Evolutionary conservation across 2,888 invertebrate species (phyloP), one percentile per base, ranked within the genome.

Genomic region (Globia sparganii): DNA sequence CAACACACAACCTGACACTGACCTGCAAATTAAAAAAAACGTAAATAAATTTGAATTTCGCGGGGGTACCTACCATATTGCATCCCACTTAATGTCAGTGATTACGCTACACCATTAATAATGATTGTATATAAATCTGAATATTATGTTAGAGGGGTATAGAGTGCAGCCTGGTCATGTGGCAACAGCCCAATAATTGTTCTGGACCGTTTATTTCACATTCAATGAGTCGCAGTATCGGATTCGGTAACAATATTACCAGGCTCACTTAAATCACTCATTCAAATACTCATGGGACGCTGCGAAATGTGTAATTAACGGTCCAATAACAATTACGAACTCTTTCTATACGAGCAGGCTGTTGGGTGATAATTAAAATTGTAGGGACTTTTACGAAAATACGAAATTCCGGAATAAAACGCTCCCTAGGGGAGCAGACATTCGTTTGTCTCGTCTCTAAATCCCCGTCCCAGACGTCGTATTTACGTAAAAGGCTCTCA

Each of bases 301-400:
- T 61, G 46, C 46, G n/a, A 84, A 76, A 62, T 58, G 43, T 68
- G 49, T 40, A 68, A 82, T 49, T 37, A 59, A 46, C 43, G 25
- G 71, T 66, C 61, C 56, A 75, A 58, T 72, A 75, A 72, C 59
- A 75, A 80, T 84, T 58, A 62, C 64, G 31, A 75, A 85, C 78
- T 75, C 70, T 82, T 86, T 72, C 66, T 72, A 21, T 59, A 74
- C 37, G 78, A 70, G 43, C 73, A 66, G 77, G 78, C 75, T 82
- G 73, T 68, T 68, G 37, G 77, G 72, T 76, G 70, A 77, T 77
- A 81, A 74, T 84, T 84, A 70, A 78, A 78, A 76, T 72, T 78
- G 43, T 43, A 66, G 80, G 72, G 77, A 71, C 77, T 84, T n/a
- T 61, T 80, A 83, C 76, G 77, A 66, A 83, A 83, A 80, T 76